These are phyloP conservation scores for Noctua janthe DNA, from an alignment of 2,888 invertebrate genomes.

Conservation along the genomic window DNA sequence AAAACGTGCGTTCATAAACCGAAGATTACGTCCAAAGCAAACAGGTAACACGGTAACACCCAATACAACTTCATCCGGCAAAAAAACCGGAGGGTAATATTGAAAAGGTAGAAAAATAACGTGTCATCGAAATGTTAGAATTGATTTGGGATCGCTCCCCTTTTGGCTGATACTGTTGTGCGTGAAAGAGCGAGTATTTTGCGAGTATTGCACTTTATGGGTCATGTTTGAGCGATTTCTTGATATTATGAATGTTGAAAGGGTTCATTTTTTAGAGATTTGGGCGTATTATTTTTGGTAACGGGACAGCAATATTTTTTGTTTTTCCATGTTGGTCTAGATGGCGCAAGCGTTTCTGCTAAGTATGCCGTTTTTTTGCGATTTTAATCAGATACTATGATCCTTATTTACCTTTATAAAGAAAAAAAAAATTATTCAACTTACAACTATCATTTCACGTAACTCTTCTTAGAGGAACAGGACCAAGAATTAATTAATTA, in stretches of 20 bases:
- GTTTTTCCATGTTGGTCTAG: background rate
- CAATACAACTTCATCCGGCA: slow-evolving; percentile 61
- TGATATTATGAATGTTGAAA: slow-evolving; percentile 12
- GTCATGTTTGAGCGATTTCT: slow-evolving; percentile 42
- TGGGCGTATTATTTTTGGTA: background rate
- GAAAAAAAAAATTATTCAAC: no score
- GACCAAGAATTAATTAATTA: no score
- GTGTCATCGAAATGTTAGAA: slow-evolving; percentile 75
- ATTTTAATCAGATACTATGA: background rate
- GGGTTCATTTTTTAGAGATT: slow-evolving; percentile 3
- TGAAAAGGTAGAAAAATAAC: slow-evolving; percentile 73
- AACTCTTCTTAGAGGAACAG: no score
- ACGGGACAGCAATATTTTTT: background rate
- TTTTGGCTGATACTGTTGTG: slow-evolving; percentile 44
- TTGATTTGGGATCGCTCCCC: slow-evolving; percentile 70
- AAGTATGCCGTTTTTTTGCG: background rate
- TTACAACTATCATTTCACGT: no score
- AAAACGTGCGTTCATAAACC: slow-evolving; percentile 55
- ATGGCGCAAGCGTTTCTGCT: background rate
- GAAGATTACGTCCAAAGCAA: slow-evolving; percentile 59
- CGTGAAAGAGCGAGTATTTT: slow-evolving; percentile 42
- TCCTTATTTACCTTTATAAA: background rate
- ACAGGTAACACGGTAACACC: slow-evolving; percentile 49
- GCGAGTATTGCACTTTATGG: slow-evolving; percentile 48
- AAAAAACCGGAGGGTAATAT: slow-evolving; percentile 69